Evolutionary conservation across 1,140 invertebrate genomes (phyloP).

Genomic region (Sinella curviseta): DNA sequence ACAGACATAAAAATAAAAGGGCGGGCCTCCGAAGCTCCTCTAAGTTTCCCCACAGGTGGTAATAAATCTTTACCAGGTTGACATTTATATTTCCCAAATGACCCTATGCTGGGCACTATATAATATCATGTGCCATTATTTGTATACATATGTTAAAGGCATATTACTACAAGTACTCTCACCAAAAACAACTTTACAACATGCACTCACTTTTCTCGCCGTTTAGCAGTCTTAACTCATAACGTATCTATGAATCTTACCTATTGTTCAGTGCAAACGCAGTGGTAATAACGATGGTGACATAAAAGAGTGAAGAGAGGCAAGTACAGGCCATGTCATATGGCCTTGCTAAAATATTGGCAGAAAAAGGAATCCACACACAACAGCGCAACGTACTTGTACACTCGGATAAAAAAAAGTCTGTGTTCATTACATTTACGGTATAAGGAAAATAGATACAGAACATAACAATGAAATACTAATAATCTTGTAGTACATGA

Average conservation of each 20-base stretch:
- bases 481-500: no score
- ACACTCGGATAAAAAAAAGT: no score
- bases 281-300: neutral
- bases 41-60: slow-evolving; percentile 23
- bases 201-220: neutral
- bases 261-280: neutral
- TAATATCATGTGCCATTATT: neutral
- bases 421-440: no score
- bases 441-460: no score
- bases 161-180: no score
- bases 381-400: no score
- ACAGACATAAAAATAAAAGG: neutral
- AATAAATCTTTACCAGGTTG: slow-evolving; percentile 25
- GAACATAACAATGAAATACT: no score
- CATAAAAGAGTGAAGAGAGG: neutral
- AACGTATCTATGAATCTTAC: neutral
- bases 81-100: slow-evolving; percentile 31
- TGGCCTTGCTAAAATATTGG: neutral
- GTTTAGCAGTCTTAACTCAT: neutral
- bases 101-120: slow-evolving; percentile 15
- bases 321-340: neutral
- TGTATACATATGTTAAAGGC: no score
- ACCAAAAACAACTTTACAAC: neutral
- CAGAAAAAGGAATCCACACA: no score
- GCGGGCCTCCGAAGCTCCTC: neutral